Evolutionary conservation across 2,797 vertebrate genomes (phyloP).

Genomic region (Chloroceryle amazona): DNA sequence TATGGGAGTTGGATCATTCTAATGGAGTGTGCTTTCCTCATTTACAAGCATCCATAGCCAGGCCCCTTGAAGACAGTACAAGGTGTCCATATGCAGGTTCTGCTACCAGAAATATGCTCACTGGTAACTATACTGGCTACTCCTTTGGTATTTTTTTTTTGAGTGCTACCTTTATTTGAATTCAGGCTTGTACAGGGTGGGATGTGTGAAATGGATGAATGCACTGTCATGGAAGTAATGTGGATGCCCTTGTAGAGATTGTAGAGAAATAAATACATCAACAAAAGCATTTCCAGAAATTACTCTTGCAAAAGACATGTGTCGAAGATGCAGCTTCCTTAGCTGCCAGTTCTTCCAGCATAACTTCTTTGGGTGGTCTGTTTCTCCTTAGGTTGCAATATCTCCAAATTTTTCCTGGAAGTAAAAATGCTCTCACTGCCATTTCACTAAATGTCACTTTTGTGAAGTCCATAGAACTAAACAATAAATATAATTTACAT

Average conservation of each 20-base stretch:
- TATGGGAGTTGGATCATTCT: neutral
- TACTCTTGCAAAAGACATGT: neutral
- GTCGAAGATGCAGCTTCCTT: neutral
- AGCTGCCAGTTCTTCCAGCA: neutral
- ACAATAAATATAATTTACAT: neutral
- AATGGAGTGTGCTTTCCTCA: neutral
- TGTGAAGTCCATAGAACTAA: neutral
- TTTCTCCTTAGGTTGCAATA: neutral
- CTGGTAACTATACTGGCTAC: neutral
- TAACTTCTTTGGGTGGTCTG: neutral
- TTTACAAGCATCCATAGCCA: neutral
- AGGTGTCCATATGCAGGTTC: neutral
- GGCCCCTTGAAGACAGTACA: neutral
- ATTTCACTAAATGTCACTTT: neutral
- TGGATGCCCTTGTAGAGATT: neutral
- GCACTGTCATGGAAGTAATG: neutral
- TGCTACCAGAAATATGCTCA: neutral
- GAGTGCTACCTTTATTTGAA: neutral
- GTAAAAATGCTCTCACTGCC: neutral
- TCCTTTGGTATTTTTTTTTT: neutral
- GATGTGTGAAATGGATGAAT: neutral
- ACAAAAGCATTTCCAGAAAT: neutral
- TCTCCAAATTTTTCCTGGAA: neutral
- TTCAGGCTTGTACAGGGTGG: neutral
- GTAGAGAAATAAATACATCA: neutral